These are phyloP conservation scores for Ophion ventricosus DNA, from an alignment of 2,888 invertebrate species.

Conservation along the genomic window DNA sequence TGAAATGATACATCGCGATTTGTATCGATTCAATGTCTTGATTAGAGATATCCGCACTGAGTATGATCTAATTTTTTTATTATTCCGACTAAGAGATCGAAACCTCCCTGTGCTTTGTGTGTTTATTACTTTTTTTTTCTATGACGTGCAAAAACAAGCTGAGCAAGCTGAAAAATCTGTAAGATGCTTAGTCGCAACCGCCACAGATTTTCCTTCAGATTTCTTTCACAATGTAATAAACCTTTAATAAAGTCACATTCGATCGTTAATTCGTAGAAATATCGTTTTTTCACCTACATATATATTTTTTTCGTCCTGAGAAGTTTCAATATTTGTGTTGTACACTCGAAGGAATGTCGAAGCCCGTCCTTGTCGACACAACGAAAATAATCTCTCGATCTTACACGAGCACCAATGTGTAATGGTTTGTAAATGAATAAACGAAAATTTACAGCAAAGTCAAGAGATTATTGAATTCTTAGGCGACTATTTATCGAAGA, in stretches of 20 bases:
- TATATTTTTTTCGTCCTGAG: slow-evolving; percentile 24
- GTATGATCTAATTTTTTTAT: slow-evolving; percentile 31
- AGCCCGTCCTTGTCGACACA: slow-evolving; percentile 28
- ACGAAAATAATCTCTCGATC: slow-evolving; percentile 48
- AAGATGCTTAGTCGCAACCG: slow-evolving; percentile 68
- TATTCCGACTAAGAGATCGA: neutral
- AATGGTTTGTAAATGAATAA: slow-evolving; percentile 65
- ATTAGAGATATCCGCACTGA: slow-evolving; percentile 50
- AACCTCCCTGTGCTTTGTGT: slow-evolving; percentile 21
- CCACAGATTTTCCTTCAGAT: slow-evolving; percentile 40
- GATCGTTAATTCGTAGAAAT: slow-evolving; percentile 42
- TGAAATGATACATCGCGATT: slow-evolving; percentile 7
- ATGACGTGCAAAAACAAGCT: neutral
- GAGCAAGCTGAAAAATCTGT: slow-evolving; percentile 41
- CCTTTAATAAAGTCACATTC: slow-evolving; percentile 71
- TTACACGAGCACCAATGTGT: slow-evolving; percentile 51
- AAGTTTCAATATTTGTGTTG: slow-evolving; percentile 38
- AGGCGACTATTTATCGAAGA: neutral
- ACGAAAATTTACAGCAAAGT: slow-evolving; percentile 60
- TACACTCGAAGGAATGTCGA: slow-evolving; percentile 20
- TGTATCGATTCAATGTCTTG: slow-evolving; percentile 44
- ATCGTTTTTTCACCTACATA: slow-evolving; percentile 7
- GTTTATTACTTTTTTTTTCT: slow-evolving; percentile 29
- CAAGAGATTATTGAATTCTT: slow-evolving; percentile 7
- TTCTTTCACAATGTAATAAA: slow-evolving; percentile 71